Conservation (phyloP, 2,797 vertebrate species). For the Lophius americanus region DNA sequence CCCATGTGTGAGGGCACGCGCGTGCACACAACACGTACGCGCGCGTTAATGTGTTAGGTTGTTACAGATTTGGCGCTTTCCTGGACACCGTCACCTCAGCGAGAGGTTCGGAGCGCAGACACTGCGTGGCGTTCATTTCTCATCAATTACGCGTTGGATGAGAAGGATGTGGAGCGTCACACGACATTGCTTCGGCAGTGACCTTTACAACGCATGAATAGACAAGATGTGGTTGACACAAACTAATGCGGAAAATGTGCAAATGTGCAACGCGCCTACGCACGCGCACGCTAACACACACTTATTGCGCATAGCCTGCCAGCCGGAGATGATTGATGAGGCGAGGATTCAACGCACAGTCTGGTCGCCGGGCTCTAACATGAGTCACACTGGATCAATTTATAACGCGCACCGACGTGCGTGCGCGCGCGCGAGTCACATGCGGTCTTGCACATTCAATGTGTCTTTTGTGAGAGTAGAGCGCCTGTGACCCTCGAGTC, state of each 20-base stretch:
- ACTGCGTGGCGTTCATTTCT: conserved; percentile 17
- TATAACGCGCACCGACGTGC: conserved; percentile 5
- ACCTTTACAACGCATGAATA: conserved; percentile 71
- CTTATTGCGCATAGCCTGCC: conserved; percentile 62
- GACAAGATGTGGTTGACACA: conserved; percentile 51
- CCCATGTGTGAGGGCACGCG: neutral
- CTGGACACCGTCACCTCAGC: conserved; percentile 36
- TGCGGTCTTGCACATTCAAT: conserved; percentile 18
- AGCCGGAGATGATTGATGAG: conserved; percentile 74
- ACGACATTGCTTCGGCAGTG: conserved; percentile 60
- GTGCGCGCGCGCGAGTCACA: conserved; percentile 31
- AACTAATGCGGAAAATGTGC: conserved; percentile 35
- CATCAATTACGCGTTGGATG: conserved; percentile 22
- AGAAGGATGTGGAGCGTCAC: conserved; percentile 47
- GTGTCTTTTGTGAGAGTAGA: conserved; percentile 8
- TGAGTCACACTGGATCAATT: conserved; percentile 69
- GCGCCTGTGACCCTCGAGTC: conserved; percentile 45
- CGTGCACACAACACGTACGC: neutral
- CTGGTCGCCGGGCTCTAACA: conserved; percentile 62
- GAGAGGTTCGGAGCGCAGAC: too few relatives aligned
- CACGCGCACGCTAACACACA: conserved; percentile 24
- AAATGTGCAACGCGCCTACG: neutral
- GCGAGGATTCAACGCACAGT: conserved; percentile 55
- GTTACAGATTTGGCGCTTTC: conserved; percentile 20
- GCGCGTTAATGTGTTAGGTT: conserved; percentile 31